Evolutionary conservation across 2,888 invertebrate species (phyloP).

Genomic region (Lamellibrachia satsuma): DNA sequence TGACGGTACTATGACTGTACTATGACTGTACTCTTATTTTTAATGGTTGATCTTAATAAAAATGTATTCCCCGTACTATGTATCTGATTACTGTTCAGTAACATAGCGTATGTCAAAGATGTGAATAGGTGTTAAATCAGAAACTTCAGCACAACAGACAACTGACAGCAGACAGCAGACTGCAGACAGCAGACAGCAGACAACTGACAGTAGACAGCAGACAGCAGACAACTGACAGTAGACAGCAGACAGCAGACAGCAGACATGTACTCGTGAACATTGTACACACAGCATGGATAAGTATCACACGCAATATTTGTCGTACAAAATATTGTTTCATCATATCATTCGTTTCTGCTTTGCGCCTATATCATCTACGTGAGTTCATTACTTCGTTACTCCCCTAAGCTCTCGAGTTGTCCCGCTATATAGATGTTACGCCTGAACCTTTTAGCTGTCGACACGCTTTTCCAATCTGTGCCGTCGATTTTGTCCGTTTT

Average conservation of each 20-base stretch:
- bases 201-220: too few species aligned
- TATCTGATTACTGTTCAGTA: too few species aligned
- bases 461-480: neutral
- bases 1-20: too few species aligned
- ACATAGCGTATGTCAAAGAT: too few species aligned
- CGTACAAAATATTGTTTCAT: neutral
- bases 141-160: too few species aligned
- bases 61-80: too few species aligned
- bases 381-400: neutral
- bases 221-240: too few species aligned
- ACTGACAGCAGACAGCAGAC: too few species aligned
- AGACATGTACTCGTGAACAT: neutral
- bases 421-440: neutral
- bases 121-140: too few species aligned
- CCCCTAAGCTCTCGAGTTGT: neutral
- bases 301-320: neutral
- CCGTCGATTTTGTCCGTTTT: neutral
- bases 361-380: neutral
- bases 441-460: neutral
- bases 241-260: neutral
- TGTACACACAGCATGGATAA: neutral
- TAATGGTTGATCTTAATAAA: too few species aligned
- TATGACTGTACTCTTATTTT: too few species aligned
- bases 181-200: too few species aligned
- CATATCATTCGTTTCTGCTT: neutral